phyloP scores from a whole-genome alignment of 35 echinoderm and acorn worm genomes.

The Strongylocentrotus purpuratus region DNA sequence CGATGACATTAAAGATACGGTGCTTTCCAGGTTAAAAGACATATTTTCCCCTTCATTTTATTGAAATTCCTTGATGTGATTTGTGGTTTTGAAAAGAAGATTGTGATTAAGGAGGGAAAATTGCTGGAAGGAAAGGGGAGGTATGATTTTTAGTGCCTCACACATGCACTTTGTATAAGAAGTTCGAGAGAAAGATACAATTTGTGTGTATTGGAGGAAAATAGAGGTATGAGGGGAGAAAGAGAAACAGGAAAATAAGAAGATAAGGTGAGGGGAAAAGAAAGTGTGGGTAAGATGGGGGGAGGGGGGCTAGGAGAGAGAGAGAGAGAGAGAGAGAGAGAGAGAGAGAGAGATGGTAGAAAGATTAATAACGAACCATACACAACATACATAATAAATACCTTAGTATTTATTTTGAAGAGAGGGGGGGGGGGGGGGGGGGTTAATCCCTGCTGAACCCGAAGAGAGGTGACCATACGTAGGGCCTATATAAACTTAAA shows the following conservation, averaged over 20 bases:
- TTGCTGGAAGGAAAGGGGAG: neutral
- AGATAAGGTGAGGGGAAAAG: neutral
- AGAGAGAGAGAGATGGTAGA: neutral
- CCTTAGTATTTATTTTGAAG: no score
- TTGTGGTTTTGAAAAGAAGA: neutral
- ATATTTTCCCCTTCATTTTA: neutral
- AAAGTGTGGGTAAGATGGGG: neutral
- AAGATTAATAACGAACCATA: no score
- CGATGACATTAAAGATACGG: neutral
- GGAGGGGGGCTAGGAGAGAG: neutral
- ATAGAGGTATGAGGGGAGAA: no score
- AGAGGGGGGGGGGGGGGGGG: no score
- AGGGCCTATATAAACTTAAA: no score
- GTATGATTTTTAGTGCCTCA: neutral
- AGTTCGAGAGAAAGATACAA: neutral
- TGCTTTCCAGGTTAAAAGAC: neutral
- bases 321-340: neutral
- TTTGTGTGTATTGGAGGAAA: neutral
- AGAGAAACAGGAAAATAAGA: no score
- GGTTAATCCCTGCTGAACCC: no score
- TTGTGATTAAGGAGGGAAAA: neutral
- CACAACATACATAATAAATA: no score
- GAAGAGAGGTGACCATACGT: no score
- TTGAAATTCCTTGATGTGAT: neutral
- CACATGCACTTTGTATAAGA: neutral